Base-by-base conservation (phyloP, 2,797 vertebrate genomes). In the Erpetoichthys calabaricus region DNA sequence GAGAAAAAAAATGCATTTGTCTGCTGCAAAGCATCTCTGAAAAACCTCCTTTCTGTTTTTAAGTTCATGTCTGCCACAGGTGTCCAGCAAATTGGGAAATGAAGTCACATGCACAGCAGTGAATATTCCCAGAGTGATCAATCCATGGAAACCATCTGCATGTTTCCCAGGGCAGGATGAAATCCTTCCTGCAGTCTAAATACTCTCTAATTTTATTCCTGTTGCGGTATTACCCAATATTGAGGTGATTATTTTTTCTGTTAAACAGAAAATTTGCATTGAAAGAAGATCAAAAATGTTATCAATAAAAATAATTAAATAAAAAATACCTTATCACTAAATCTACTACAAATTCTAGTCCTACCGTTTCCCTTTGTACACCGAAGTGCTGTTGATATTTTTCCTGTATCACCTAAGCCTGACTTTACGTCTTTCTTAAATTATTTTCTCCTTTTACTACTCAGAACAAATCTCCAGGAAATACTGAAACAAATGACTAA, bases 101-200 rank as follows among this genome's bases (percentile, higher is more conserved):
- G 70, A 73, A 75, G 76, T 78, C 77, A 76, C 67, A 72, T 76
- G 73, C 67, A 78, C 9, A 71, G 69, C 69, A 67, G 71, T 70
- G 54, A 68, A 76, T 80, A 49, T 78, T 79, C 75, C 61, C 63
- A 68, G 71, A 67, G 78, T 67, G 80, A 75, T 42, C 75, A 80
- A 65, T 67, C 84, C 72, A 83, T 82, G 74, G 83, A 72, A 86
- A 85, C 83, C 71, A 79, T 69, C 75, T 78, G 64, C 63, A 68
- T 65, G 70, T 72, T 67, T 70, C 64, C 71, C 51, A 66, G 60
- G 67, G 62, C 54, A 64, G 71, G 65, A 61, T 63, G 66, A 62
- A 67, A 60, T 69, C 68, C 68, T 58, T 5, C n/a, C 56, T 59
- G 63, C 43, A 59, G 63, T 61, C 61, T 63, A 61, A 61, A 9